Evolutionary conservation across 2,797 vertebrate genomes (phyloP).

Genomic region (Neosalanx taihuensis): DNA sequence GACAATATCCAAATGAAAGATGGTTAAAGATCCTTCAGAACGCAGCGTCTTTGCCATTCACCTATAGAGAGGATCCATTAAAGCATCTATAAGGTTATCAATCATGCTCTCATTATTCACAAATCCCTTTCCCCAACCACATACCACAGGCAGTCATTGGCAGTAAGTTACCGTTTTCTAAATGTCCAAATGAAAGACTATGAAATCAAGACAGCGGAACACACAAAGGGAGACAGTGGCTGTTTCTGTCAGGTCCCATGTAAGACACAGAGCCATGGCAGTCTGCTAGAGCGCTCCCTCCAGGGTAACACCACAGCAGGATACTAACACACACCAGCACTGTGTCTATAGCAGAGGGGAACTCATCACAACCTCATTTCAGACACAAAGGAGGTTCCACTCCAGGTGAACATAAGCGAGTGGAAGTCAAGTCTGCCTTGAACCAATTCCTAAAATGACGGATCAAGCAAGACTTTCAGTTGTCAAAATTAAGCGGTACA

Average conservation of each 20-base stretch:
- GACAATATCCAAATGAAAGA: constrained; percentile 17
- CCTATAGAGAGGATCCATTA: neutral
- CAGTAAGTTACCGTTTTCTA: constrained; percentile 1
- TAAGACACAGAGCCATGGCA: neutral
- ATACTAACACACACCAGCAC: neutral
- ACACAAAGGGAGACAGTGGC: constrained; percentile 1
- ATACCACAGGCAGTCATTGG: neutral
- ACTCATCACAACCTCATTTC: constrained; percentile 3
- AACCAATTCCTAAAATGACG: constrained; percentile 19
- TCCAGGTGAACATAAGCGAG: constrained; percentile 4
- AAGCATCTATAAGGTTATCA: neutral
- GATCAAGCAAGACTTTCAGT: constrained; percentile 12
- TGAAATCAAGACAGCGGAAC: neutral
- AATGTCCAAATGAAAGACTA: constrained; percentile 1
- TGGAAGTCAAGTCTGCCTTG: constrained; percentile 6
- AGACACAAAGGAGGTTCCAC: neutral
- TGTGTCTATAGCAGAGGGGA: neutral
- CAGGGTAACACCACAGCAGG: neutral
- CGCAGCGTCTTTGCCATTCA: constrained; percentile 3
- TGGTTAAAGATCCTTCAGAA: constrained; percentile 14
- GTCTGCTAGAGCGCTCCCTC: neutral
- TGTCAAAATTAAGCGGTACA: constrained; percentile 1
- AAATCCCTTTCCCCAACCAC: constrained; percentile 5
- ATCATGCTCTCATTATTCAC: neutral
- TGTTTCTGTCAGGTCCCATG: neutral